Evolutionary conservation across 2,113 vertebrate species (phyloP), one percentile per base, ranked within the genome.

Genomic region (Charadrius vociferus): DNA sequence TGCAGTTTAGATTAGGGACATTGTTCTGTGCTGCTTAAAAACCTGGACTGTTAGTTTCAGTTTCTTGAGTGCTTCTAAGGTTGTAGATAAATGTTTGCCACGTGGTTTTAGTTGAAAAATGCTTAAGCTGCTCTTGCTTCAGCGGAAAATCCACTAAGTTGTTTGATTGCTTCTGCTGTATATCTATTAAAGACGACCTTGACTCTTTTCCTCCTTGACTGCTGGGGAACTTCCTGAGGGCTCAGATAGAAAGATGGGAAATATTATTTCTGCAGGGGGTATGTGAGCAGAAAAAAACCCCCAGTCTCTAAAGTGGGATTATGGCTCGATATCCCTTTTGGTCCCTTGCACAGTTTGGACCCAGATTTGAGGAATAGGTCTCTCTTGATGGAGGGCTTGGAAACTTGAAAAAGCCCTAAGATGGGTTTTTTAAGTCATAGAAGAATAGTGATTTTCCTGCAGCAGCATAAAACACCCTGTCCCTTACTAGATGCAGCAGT

Each of bases 401-500:
- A 36, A 84, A 58, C 47, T 5, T 78, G 41, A 32, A 66, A 80
- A 84, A 88, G 19, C 29, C 14, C 8, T 13, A 14, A 78, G 24
- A 23, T 81, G 2, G 20, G 10, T 36, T 81, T 84, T 49, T 45
- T 6, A 43, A 55, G 73, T 66, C 19, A 32, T 3, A 61, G 36
- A 63, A 72, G 12, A 72, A 15, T 5, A 29, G 56, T 58, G 41
- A 15, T 36, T 78, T 72, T 75, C 45, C 36, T 78, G 45, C 41
- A 73, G 41, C 26, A 27, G 20, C 11, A 3, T 10, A 12, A 14
- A 12, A 3, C 10, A 19, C 26, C 6, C 4, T 29, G 5, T 63
- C 24, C 29, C 4, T 2, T 58, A 1, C 4, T 8, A 37, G 30
- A 18, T 70, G 20, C 19, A 56, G 62, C 1, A 4, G 30, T n/a